Conservation (phyloP, 2,888 invertebrate species). For the Thecocarcelia acutangulata region DNA sequence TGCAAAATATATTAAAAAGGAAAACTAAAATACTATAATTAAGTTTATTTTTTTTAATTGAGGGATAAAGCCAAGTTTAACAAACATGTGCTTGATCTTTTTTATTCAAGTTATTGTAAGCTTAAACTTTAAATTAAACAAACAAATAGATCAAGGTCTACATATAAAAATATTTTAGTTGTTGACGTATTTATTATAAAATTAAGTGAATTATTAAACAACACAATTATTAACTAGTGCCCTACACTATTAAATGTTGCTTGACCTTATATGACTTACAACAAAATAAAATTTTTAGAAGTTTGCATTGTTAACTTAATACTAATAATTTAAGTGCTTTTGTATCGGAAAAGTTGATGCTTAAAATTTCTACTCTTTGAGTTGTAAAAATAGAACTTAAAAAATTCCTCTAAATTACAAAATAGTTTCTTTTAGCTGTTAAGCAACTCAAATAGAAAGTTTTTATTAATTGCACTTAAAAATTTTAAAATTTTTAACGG, state of each 20-base stretch:
- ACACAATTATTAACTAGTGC: too few relatives aligned
- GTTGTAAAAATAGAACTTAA: too few relatives aligned
- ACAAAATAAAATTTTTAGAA: not conserved
- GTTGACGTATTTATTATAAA: not conserved
- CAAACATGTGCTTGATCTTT: conserved; percentile 40
- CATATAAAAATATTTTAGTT: not conserved
- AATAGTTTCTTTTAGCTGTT: too few relatives aligned
- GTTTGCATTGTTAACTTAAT: not conserved
- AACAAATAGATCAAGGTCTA: conserved; percentile 53
- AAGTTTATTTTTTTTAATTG: not conserved
- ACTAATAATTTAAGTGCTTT: too few relatives aligned
- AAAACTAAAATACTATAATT: not conserved
- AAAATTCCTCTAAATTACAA: too few relatives aligned
- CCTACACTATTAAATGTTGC: not conserved
- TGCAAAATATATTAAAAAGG: conserved; percentile 20
- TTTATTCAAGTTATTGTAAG: conserved; percentile 15
- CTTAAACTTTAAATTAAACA: conserved; percentile 20
- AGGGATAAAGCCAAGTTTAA: conserved; percentile 8
- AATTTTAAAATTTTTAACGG: too few relatives aligned
- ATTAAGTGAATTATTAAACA: not conserved
- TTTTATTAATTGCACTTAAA: too few relatives aligned
- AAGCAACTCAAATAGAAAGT: too few relatives aligned
- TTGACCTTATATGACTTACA: not conserved
- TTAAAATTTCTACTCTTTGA: too few relatives aligned
- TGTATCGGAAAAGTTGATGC: too few relatives aligned